These are phyloP conservation scores for Oryzaephilus surinamensis DNA, from an alignment of 1,140 invertebrate genomes.

Conservation along the genomic window DNA sequence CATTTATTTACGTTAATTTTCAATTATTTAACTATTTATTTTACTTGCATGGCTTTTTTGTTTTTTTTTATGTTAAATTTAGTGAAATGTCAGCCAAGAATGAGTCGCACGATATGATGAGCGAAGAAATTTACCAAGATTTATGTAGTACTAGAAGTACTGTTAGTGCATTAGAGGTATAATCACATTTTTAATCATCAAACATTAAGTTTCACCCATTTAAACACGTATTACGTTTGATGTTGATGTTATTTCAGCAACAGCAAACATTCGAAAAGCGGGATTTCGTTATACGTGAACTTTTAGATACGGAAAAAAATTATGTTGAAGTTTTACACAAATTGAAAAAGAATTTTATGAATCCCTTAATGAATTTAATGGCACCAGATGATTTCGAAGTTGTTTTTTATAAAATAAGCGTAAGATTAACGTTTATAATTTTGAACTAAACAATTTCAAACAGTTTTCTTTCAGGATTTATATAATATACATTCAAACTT, in stretches of 20 bases:
- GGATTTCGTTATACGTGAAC: conserved; percentile 91
- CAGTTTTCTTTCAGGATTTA: conserved; percentile 53
- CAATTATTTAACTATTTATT: conserved; percentile 14
- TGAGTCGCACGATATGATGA: conserved; percentile 37
- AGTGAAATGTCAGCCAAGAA: conserved; percentile 19
- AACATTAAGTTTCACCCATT: conserved; percentile 4
- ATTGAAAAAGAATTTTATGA: conserved; percentile 71
- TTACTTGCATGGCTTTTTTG: conserved; percentile 21
- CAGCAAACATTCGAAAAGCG: conserved; percentile 67
- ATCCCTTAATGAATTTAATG: conserved; percentile 61
- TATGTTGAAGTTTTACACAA: conserved; percentile 90
- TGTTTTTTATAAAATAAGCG: conserved; percentile 85
- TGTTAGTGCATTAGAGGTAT: conserved; percentile 22
- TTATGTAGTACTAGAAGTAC: conserved; percentile 51
- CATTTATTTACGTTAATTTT: conserved; percentile 6
- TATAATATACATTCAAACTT: conserved; percentile 78
- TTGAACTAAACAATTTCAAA: neutral
- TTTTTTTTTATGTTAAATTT: conserved; percentile 11
- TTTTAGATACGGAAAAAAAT: conserved; percentile 94
- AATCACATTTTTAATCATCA: conserved; percentile 10
- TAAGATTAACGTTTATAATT: conserved; percentile 31
- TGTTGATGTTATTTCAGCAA: conserved; percentile 12
- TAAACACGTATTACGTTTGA: too few species aligned
- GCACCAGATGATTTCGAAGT: conserved; percentile 61
- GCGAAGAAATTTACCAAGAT: conserved; percentile 76